A percentile compares a stretch with the other conserved stretches of the same genome.
Evolutionary conservation across 2,888 invertebrate genomes (phyloP).

Genomic region (Teinopalpus imperialis): DNA sequence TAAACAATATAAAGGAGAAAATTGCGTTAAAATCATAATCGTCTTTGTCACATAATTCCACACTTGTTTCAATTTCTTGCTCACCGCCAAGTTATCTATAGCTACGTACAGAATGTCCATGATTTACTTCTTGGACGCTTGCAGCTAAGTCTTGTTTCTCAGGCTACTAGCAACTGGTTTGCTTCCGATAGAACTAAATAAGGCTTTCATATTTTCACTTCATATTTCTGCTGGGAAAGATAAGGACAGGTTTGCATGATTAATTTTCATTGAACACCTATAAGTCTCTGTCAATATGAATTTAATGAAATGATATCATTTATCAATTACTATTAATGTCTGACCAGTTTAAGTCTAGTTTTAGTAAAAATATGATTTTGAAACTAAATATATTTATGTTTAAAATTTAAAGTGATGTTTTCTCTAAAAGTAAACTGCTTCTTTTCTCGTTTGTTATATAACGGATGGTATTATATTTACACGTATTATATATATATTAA

Average conservation of each 20-base stretch:
- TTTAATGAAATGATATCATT: slow-evolving; percentile 14
- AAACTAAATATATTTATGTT: too few species aligned
- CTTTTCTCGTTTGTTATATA: too few species aligned
- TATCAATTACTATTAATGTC: not conserved
- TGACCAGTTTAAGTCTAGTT: too few species aligned
- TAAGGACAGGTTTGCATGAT: slow-evolving; percentile 39
- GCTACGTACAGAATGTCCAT: slow-evolving; percentile 67
- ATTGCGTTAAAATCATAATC: slow-evolving; percentile 11
- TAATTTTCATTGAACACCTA: slow-evolving; percentile 47
- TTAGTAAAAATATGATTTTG: too few species aligned
- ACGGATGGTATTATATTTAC: too few species aligned
- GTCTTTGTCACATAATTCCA: slow-evolving; percentile 25
- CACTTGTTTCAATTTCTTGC: slow-evolving; percentile 39
- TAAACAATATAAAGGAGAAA: not conserved
- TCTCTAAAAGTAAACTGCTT: too few species aligned
- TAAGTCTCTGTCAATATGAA: slow-evolving; percentile 27
- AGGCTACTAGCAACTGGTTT: slow-evolving; percentile 69
- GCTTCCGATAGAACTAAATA: slow-evolving; percentile 70
- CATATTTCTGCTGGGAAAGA: slow-evolving; percentile 47
- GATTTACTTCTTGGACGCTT: slow-evolving; percentile 60
- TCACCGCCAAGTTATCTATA: slow-evolving; percentile 44
- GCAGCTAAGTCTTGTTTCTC: slow-evolving; percentile 56
- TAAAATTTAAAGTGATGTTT: too few species aligned
- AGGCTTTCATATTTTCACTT: slow-evolving; percentile 69
- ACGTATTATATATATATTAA: too few species aligned